Conservation (phyloP, 1,140 invertebrate species). For the Drosophila neocordata region DNA sequence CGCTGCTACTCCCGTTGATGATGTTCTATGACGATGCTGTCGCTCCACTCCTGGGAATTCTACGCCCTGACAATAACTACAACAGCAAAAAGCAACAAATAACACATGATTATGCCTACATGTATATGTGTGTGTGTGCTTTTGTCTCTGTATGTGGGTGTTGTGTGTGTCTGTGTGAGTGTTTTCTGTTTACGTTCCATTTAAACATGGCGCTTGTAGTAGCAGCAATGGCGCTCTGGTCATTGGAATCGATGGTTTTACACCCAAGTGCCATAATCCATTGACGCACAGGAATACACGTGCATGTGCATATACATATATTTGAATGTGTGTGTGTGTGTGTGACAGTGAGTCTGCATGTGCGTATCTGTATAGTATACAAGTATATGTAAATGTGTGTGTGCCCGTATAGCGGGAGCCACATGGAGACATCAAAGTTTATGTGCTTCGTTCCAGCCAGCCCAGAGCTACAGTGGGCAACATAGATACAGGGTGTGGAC, state of each 20-base stretch:
- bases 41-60: conserved; percentile 64
- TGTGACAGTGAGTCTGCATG: conserved; percentile 34
- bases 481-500: conserved; percentile 37
- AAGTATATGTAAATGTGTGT: conserved; percentile 62
- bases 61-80: conserved; percentile 34
- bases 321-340: conserved; percentile 34
- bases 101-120: conserved; percentile 42
- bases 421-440: conserved; percentile 82
- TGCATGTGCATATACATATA: conserved; percentile 34
- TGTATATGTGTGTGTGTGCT: conserved; percentile 27
- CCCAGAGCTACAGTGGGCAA: conserved; percentile 43
- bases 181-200: conserved; percentile 68
- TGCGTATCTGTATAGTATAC: conserved; percentile 33
- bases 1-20: conserved; percentile 54
- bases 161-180: conserved; percentile 20
- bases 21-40: conserved; percentile 75
- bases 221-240: conserved; percentile 72
- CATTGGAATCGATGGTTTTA: conserved; percentile 77
- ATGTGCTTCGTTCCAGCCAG: conserved; percentile 52
- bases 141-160: conserved; percentile 15
- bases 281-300: conserved; percentile 77
- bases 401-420: conserved; percentile 60
- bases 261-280: conserved; percentile 83
- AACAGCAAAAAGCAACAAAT: conserved; percentile 78
- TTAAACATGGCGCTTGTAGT: conserved; percentile 74